A percentile compares a stretch with the other conserved stretches of the same genome.
These are phyloP conservation scores for Pemphredon lugubris DNA, from an alignment of 2,888 invertebrate genomes.

Conservation along the genomic window DNA sequence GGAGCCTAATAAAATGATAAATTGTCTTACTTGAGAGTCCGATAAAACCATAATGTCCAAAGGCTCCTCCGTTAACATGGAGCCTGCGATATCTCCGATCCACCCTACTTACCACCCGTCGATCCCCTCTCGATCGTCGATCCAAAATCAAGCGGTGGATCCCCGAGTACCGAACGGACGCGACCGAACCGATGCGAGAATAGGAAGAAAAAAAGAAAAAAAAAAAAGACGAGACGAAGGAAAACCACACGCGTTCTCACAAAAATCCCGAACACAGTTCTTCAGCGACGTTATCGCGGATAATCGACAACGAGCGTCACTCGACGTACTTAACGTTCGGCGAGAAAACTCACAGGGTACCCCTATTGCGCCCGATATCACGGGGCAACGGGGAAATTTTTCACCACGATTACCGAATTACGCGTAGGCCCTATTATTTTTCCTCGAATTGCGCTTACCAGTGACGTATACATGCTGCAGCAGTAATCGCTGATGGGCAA, in stretches of 20 bases:
- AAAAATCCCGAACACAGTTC: conserved; percentile 16
- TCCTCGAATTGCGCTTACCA: conserved; percentile 69
- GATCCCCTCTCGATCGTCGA: conserved; percentile 14
- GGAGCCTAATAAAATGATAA: no score
- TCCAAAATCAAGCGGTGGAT: conserved; percentile 1
- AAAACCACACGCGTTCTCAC: conserved; percentile 34
- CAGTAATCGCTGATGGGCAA: conserved; percentile 74
- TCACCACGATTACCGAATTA: not conserved
- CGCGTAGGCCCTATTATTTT: not conserved
- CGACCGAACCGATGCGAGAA: not conserved
- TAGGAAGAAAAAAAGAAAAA: no score
- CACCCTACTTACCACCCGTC: conserved; percentile 54
- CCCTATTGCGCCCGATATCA: no score
- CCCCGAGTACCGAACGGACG: conserved; percentile 6
- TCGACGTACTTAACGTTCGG: not conserved
- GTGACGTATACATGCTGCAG: conserved; percentile 75
- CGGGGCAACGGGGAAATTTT: not conserved
- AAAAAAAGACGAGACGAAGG: no score
- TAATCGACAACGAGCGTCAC: not conserved
- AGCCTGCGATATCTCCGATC: conserved; percentile 11
- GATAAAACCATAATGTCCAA: no score
- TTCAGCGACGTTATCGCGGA: conserved; percentile 27
- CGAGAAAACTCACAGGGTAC: not conserved
- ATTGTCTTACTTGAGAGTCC: no score
- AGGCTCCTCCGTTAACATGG: no score